A percentile compares a stretch with the other conserved stretches of the same genome.
Evolutionary conservation across 2,113 vertebrate species (phyloP).

Genomic region (Clinocottus analis): DNA sequence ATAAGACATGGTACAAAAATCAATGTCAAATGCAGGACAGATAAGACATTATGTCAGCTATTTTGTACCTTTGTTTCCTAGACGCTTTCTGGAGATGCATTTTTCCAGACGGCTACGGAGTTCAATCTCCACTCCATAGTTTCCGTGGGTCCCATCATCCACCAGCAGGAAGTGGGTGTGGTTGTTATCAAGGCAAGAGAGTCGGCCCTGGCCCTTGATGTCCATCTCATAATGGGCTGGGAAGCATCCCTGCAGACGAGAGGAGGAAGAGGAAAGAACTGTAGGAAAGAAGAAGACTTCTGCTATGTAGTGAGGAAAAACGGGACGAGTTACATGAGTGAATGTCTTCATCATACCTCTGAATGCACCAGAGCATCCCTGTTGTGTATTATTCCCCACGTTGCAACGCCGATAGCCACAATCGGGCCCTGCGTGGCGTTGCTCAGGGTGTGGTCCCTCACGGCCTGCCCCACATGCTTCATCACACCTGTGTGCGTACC

Average conservation of each 20-base stretch:
- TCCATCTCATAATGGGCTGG: slow-evolving; percentile 89
- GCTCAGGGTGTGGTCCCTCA: slow-evolving; percentile 88
- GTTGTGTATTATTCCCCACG: slow-evolving; percentile 94
- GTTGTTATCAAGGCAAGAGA: slow-evolving; percentile 93
- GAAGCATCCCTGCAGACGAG: slow-evolving; percentile 84
- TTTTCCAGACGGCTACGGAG: slow-evolving; percentile 90
- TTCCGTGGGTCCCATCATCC: slow-evolving; percentile 91
- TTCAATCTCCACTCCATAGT: slow-evolving; percentile 89
- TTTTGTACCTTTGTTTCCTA: slow-evolving; percentile 75
- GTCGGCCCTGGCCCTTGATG: slow-evolving; percentile 85
- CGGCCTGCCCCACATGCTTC: slow-evolving; percentile 96
- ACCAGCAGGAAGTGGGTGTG: slow-evolving; percentile 97
- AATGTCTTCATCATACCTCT: slow-evolving; percentile 56
- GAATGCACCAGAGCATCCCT: slow-evolving; percentile 79
- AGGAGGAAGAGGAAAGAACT: not conserved
- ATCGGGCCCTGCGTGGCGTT: slow-evolving; percentile 82
- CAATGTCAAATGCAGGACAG: slow-evolving; percentile 8
- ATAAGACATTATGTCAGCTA: not conserved
- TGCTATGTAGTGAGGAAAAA: not conserved
- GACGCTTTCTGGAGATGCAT: slow-evolving; percentile 88
- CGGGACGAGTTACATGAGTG: not conserved
- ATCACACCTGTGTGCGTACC: slow-evolving; percentile 94
- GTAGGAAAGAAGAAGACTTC: not conserved
- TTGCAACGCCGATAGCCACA: slow-evolving; percentile 93
- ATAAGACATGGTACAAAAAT: slow-evolving; percentile 24